phyloP scores from a whole-genome alignment of 2,113 vertebrate species.

The Phalacrocorax brasilianus region DNA sequence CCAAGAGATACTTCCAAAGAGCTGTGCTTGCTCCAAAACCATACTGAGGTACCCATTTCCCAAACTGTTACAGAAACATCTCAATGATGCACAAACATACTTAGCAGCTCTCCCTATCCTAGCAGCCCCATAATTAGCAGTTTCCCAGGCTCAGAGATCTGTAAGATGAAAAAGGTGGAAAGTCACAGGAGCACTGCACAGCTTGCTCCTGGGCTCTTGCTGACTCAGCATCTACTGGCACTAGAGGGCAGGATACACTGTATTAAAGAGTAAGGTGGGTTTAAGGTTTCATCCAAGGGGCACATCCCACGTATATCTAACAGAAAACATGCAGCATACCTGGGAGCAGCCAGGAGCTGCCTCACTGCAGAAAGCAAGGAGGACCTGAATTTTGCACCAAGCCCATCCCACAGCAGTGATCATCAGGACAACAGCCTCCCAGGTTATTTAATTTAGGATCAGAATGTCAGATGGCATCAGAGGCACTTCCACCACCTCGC shows the following conservation, averaged over 20 bases:
- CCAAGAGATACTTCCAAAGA: neutral
- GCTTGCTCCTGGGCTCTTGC: neutral
- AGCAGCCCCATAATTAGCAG: neutral
- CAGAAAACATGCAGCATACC: accelerated
- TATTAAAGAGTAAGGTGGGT: neutral
- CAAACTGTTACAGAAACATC: too few species aligned
- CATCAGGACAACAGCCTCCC: neutral
- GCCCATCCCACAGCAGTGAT: accelerated
- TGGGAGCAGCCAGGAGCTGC: neutral
- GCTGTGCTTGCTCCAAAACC: neutral
- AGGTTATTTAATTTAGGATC: neutral
- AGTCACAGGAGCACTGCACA: neutral
- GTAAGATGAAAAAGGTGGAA: neutral
- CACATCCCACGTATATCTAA: accelerated
- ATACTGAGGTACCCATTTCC: accelerated
- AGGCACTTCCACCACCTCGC: neutral
- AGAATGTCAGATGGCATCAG: neutral
- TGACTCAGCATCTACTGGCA: constrained; percentile 37
- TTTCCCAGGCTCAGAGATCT: neutral
- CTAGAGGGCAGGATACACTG: constrained; percentile 32
- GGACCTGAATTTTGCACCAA: neutral
- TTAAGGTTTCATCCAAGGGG: neutral
- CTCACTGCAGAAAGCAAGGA: neutral
- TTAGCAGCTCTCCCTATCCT: neutral
- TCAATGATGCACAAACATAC: accelerated